phyloP scores from a whole-genome alignment of 1,140 invertebrate species.

The Pseudachorutes palmiensis region DNA sequence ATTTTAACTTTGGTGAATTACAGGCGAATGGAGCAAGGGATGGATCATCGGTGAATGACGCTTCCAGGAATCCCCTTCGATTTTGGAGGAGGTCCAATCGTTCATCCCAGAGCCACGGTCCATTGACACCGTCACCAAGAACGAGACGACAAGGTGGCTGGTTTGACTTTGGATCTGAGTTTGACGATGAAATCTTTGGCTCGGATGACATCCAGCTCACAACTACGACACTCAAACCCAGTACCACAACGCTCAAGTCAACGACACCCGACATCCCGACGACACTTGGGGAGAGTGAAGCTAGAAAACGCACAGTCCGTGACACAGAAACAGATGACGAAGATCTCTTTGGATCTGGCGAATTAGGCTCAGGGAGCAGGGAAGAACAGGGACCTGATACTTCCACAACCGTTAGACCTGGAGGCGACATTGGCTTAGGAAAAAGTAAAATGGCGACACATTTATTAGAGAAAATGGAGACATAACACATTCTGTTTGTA shows the following conservation, averaged over 20 bases:
- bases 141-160: background rate
- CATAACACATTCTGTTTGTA: no score
- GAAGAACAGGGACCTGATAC: background rate
- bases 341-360: slow-evolving; percentile 25
- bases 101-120: background rate
- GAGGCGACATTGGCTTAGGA: no score
- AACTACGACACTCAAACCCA: background rate
- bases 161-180: background rate
- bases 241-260: background rate
- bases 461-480: no score
- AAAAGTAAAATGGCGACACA: no score
- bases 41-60: background rate
- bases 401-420: background rate
- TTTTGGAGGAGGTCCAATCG: background rate
- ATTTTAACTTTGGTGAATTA: no score
- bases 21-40: no score
- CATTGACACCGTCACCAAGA: background rate
- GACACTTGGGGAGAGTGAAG: background rate
- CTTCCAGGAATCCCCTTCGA: background rate
- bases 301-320: background rate
- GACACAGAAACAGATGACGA: slow-evolving; percentile 31
- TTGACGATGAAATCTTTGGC: background rate
- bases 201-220: background rate
- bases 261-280: background rate
- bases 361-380: slow-evolving; percentile 18